These are phyloP conservation scores for Microplitis manilae DNA, from an alignment of 2,888 invertebrate species.

Conservation along the genomic window DNA sequence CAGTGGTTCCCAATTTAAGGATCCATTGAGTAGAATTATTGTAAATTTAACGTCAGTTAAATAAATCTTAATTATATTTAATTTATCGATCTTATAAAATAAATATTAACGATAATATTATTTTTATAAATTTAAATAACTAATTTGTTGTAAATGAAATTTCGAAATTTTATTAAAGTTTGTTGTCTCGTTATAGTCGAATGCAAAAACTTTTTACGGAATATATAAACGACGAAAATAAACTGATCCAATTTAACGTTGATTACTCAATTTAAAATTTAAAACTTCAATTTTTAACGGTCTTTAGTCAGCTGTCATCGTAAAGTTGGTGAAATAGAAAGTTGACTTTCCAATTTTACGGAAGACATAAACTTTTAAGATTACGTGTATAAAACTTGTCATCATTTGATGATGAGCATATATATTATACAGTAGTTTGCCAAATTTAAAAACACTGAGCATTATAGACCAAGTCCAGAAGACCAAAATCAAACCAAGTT, in stretches of 20 bases:
- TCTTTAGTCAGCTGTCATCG: conserved; percentile 16
- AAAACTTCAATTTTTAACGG: conserved; percentile 21
- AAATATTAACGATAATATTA: not conserved
- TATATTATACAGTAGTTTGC: not conserved
- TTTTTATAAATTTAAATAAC: not conserved
- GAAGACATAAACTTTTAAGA: conserved; percentile 26
- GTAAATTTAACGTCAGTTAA: no score
- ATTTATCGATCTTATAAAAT: no score
- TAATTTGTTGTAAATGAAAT: not conserved
- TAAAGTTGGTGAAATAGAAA: conserved; percentile 23
- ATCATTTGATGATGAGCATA: not conserved
- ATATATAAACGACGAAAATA: conserved; percentile 28
- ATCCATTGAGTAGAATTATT: conserved; percentile 9
- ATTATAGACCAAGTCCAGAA: not conserved
- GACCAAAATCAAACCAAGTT: conserved; percentile 18
- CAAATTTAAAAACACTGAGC: not conserved
- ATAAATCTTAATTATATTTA: no score
- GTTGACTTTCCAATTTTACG: conserved; percentile 38
- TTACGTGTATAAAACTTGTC: not conserved
- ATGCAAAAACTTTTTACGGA: conserved; percentile 5
- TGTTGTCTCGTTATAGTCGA: conserved; percentile 2
- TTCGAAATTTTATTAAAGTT: not conserved
- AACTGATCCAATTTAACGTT: conserved; percentile 32
- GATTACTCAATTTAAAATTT: conserved; percentile 40
- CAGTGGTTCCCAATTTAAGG: conserved; percentile 50